Conservation (phyloP, 1,140 invertebrate species). For the Halyomorpha halys region DNA sequence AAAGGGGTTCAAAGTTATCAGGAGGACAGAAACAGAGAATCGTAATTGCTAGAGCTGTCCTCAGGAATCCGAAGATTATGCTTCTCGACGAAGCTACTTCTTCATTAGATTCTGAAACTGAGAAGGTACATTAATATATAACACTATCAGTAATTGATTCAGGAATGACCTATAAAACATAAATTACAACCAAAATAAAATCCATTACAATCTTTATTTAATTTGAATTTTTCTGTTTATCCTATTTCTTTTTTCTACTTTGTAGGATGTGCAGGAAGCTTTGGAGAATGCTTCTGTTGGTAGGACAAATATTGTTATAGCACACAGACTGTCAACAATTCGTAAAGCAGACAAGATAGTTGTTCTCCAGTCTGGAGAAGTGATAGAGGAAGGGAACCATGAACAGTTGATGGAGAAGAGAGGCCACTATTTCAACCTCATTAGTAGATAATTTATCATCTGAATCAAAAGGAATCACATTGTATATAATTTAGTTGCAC, state of each 20-base stretch:
- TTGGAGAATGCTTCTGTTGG: background rate
- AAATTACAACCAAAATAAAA: no score
- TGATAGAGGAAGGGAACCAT: background rate
- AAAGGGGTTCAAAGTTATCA: constrained; percentile 60
- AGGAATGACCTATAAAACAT: background rate
- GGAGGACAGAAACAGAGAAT: constrained; percentile 75
- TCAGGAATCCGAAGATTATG: constrained; percentile 59
- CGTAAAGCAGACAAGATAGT: background rate
- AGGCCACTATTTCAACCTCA: background rate
- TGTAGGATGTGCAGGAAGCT: background rate
- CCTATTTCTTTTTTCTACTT: background rate
- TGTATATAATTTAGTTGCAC: no score
- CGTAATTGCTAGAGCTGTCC: constrained; percentile 68
- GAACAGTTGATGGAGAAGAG: background rate
- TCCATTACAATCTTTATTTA: background rate
- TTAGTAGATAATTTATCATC: background rate
- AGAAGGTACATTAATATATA: constrained; percentile 33
- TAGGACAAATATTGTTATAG: background rate
- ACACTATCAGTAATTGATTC: background rate
- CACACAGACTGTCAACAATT: background rate
- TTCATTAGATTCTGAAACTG: constrained; percentile 48
- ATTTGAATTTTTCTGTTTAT: no score
- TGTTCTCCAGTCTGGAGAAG: background rate
- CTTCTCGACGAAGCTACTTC: constrained; percentile 68
- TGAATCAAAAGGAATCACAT: no score